Evolutionary conservation across 1,140 invertebrate species (phyloP), one percentile per base, ranked within the genome.

Genomic region (Musca vetustissima): DNA sequence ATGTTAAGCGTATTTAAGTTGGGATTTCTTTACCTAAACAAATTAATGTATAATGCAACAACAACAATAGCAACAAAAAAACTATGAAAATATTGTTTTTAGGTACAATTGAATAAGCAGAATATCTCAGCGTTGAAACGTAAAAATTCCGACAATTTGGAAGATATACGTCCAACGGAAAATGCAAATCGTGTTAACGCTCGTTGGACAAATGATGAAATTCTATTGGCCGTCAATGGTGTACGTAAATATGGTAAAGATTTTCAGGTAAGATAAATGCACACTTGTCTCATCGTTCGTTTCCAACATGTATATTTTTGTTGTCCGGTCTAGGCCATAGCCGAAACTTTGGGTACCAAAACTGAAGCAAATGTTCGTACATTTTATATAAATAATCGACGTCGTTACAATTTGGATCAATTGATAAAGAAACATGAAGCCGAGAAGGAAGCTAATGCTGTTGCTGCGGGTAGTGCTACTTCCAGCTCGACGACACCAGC

Each of bases 81-180:
- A 61, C 1, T n/a, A 49, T 66, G 24, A 50, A 50, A 9, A 50
- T 66, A 25, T 50, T 52, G 57, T 48, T 70, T 83, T 64, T 79
- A 97, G 95, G 94, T 98, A 69, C 97, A 98, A 83, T 91, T 91
- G 72, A 97, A 97, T 80, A 98, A 98, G 79, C 96, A 98, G 82
- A 89, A 91, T 74, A 88, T 97, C 61, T 93, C 93, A 78, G 88
- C 93, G 65, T 85, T 95, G 74, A 94, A 95, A 83, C 86, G 90
- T 66, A 90, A 92, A 84, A 88, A 88, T n/a, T 75, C 84, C 15
- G 88, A 90, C 67, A 89, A 88, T 28, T 88, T 96, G 57, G 91
- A 94, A 71, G 88, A 92, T 49, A 84, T 91, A 55, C 86, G 90
- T 74, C 89, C 91, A 24, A 85, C 87, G 0, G 89, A 89, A 73